A percentile compares a stretch with the other conserved stretches of the same genome.
These are phyloP conservation scores for Cheilinus undulatus DNA, from an alignment of 2,113 vertebrate genomes.

Conservation along the genomic window DNA sequence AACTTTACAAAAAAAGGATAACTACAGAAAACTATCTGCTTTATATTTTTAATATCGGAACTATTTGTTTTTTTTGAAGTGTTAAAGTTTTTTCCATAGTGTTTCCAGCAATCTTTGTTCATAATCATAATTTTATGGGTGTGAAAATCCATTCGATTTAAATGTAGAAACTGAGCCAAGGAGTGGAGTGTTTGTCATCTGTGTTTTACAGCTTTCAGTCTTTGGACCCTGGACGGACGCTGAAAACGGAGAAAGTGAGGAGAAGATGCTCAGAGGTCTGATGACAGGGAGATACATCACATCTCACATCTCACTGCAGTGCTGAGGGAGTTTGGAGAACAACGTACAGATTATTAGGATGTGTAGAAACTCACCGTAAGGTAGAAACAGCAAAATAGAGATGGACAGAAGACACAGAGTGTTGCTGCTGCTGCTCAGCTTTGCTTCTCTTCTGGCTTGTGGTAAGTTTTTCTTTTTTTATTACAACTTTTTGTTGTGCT, in stretches of 20 bases:
- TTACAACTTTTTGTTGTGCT: background rate
- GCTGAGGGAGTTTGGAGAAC: background rate
- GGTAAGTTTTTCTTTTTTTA: constrained; percentile 65
- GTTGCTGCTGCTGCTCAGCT: constrained; percentile 62
- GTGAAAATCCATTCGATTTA: background rate
- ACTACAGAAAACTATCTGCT: too few relatives aligned
- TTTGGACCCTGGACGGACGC: constrained; percentile 75
- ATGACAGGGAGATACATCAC: constrained; percentile 20
- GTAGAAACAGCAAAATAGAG: background rate
- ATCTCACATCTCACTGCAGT: constrained; percentile 11
- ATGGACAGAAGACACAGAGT: constrained; percentile 48
- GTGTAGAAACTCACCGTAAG: constrained; percentile 33
- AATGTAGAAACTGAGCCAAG: constrained; percentile 19
- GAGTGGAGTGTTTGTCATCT: constrained; percentile 45
- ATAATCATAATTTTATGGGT: background rate
- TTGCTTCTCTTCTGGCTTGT: constrained; percentile 63
- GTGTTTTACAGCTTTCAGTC: constrained; percentile 76
- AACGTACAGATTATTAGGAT: constrained; percentile 40
- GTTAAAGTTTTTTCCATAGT: background rate
- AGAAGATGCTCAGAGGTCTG: constrained; percentile 69
- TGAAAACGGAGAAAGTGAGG: constrained; percentile 68
- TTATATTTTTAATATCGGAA: too few relatives aligned
- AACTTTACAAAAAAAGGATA: too few relatives aligned
- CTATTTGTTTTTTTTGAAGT: too few relatives aligned
- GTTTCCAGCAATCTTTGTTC: background rate